Evolutionary conservation across 2,888 invertebrate genomes (phyloP), one percentile per base, ranked within the genome.

Genomic region (Eristalis intricaria): DNA sequence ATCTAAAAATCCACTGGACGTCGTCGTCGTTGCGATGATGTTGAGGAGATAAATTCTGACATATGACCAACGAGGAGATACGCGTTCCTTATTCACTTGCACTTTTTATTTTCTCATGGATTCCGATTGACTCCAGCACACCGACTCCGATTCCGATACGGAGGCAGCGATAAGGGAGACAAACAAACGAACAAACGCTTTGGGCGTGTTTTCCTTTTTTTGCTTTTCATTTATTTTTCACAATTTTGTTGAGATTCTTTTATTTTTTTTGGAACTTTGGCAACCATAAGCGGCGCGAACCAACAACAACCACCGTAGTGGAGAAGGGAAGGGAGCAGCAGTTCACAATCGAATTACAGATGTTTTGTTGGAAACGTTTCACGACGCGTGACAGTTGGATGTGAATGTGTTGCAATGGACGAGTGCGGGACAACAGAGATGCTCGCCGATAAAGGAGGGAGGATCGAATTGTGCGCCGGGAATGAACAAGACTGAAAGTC

Each of bases 321-420:
- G 38, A 19, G 22, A 8, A 32, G 29, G 19, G 22, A 8, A 32
- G 29, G 19, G 56, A 65, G 19, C 19, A 69, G 75, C 75, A 40
- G 56, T 66, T 77, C 65, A 35, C 60, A 76, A 75, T 32, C 75
- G 75, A 60, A 66, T 78, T 75, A 77, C 78, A 74, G 78, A 86
- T 86, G 86, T 61, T 82, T 70, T 75, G 38, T 63, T 29, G 43
- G 43, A 7, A 50, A 23, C 19, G 64, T 56, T 69, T 70, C 60
- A 50, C 50, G 50, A 81, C 74, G 74, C 74, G 86, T 74, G 73
- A 82, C 77, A 74, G 60, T 70, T 70, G 22, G 58, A 61, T 66
- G 38, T 23, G 40, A 50, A 22, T 56, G 32, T 32, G 13, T 40
- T 58, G 32, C 15, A 35, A 38, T 29, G 35, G 26, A 22, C 26